Percentiles rank a stretch among this genome's conserved stretches.
Evolutionary conservation across 2,797 vertebrate species (phyloP).

Genomic region (Periparus ater): DNA sequence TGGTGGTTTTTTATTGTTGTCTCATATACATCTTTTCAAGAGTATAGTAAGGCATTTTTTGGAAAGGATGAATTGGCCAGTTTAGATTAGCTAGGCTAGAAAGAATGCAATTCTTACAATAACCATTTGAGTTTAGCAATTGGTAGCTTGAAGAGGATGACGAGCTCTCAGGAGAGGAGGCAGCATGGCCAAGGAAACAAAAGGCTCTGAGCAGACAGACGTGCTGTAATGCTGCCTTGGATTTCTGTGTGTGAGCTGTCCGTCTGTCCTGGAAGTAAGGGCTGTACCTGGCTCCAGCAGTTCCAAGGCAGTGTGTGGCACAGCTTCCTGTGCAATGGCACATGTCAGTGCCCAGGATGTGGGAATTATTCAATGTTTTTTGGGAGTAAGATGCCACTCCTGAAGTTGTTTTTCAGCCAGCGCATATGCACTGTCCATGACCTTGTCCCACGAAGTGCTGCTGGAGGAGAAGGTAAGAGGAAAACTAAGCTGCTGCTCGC

Average conservation of each 20-base stretch:
- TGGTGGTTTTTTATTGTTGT: background rate
- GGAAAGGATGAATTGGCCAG: background rate
- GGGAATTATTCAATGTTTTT: background rate
- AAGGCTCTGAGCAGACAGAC: background rate
- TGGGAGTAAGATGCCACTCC: background rate
- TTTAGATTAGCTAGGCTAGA: background rate
- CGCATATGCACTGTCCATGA: background rate
- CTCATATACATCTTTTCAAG: background rate
- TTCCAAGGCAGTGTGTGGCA: background rate
- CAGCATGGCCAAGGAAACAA: background rate
- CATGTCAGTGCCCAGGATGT: rapidly evolving
- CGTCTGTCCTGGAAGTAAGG: background rate
- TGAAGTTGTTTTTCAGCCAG: background rate
- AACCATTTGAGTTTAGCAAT: background rate
- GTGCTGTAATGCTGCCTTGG: background rate
- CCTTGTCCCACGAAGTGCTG: background rate
- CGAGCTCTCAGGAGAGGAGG: background rate
- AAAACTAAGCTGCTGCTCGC: background rate
- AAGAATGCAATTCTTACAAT: background rate
- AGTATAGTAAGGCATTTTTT: background rate
- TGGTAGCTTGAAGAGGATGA: background rate
- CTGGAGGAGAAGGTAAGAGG: background rate
- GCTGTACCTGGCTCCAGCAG: background rate
- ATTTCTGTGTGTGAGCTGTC: background rate
- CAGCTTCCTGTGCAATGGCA: background rate